Evolutionary conservation across 2,113 vertebrate genomes (phyloP).

Genomic region (Halcyon malimbica): DNA sequence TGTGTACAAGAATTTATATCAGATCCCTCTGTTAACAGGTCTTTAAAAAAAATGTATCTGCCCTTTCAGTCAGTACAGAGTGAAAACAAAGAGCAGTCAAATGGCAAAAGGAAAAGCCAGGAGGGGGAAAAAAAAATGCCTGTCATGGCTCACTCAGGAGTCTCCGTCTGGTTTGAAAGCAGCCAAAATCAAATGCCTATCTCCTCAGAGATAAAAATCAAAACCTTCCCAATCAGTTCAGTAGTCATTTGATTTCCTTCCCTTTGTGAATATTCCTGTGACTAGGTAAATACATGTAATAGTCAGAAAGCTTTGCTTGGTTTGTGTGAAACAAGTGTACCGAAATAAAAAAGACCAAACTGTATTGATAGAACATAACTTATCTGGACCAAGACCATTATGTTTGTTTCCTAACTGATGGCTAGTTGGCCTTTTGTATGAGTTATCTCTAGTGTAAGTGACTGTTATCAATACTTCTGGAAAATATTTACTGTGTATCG

Average conservation of each 20-base stretch:
- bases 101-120: neutral
- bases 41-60: neutral
- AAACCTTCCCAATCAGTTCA: neutral
- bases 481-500: slow-evolving; percentile 64
- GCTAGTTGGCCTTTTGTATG: neutral
- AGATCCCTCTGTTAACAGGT: neutral
- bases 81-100: slow-evolving; percentile 19
- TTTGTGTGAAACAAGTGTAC: neutral
- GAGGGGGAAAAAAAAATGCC: neutral
- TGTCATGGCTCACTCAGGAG: neutral
- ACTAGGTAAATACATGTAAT: neutral
- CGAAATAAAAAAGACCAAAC: neutral
- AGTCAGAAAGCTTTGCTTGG: neutral
- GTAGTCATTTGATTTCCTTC: neutral
- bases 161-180: neutral
- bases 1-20: neutral
- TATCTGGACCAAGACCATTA: neutral
- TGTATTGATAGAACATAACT: neutral
- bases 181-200: neutral
- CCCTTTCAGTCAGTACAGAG: neutral
- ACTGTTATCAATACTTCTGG: neutral
- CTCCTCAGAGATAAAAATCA: slow-evolving; percentile 10
- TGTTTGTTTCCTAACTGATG: neutral
- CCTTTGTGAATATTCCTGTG: neutral
- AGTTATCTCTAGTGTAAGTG: slow-evolving; percentile 26